Base-by-base conservation (phyloP, 2,113 vertebrate species). In the Nansenia antarctica region DNA sequence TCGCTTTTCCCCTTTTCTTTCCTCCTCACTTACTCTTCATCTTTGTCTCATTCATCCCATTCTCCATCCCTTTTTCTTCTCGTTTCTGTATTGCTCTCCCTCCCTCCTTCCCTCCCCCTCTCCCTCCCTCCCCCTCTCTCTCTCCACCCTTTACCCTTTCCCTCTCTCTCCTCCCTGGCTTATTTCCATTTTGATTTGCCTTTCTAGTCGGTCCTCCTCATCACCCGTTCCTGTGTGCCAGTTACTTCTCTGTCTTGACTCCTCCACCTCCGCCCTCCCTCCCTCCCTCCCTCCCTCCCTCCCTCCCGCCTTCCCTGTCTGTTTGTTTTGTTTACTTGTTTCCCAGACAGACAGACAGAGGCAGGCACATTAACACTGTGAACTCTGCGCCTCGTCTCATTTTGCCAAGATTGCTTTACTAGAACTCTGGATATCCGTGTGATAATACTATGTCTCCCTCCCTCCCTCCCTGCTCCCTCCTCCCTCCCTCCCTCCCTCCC, bases 131-230 rank as follows among this genome's bases (percentile, higher is more conserved):
- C 39, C 35, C 5, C 22, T 39, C 37, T 4, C 37, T 62, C 60
- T 26, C 60, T 26, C 30, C 29, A 20, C 32, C 54, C 59, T n/a
- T 42, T 20, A 11, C 20, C n/a, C 14, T 47, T 29, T 42, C 22
- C 57, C 24, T 22, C 35, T 30, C 26, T 34, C 15, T n/a, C 30
- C 15, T 15, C 76, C 81, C 73, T 49, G 42, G 63, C 83, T 88
- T 83, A 85, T 91, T 82, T 91, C 87, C 86, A 89, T 89, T 88
- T 86, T 84, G 83, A 90, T 87, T 90, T 82, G 73, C 77, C 74
- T 86, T 88, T 84, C 78, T 84, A 86, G 80, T 82, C 79, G 80
- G n/a, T n/a, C n/a, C 78, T 85, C 85, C 83, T 87, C 83, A 78
- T 80, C 76, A 53, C 72, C 67, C 35, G 67, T 27, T 82, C 78